Evolutionary conservation across 1,140 invertebrate species (phyloP).

Genomic region (Lordiphosa stackelbergi): DNA sequence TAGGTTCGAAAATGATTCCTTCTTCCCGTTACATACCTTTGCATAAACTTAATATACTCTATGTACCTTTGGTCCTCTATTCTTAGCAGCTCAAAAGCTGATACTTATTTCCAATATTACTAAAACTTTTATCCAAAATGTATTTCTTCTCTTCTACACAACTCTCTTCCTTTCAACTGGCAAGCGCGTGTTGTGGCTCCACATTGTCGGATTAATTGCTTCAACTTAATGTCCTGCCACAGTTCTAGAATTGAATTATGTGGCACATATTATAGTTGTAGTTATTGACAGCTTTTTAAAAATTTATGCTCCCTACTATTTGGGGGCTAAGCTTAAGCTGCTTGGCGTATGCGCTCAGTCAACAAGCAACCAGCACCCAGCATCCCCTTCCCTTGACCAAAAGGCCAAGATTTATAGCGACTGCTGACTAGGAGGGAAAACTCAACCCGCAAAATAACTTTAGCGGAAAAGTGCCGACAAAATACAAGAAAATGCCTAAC

Average conservation of each 20-base stretch:
- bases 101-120: too few species aligned
- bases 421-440: conserved; percentile 36
- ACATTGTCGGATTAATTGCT: conserved; percentile 61
- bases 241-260: conserved; percentile 51
- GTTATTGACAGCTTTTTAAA: conserved; percentile 55
- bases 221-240: conserved; percentile 30
- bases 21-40: too few species aligned
- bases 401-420: conserved; percentile 62
- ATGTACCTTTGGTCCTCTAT: too few species aligned
- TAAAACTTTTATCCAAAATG: too few species aligned
- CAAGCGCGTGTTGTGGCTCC: conserved; percentile 34
- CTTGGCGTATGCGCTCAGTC: conserved; percentile 39
- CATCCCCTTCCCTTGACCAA: conserved; percentile 17
- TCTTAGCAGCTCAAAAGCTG: too few species aligned
- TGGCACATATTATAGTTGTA: conserved; percentile 52
- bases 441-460: conserved; percentile 68
- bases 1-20: too few species aligned
- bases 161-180: neutral
- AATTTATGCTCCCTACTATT: conserved; percentile 21
- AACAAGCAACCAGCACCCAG: conserved; percentile 7
- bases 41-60: too few species aligned
- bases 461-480: conserved; percentile 72
- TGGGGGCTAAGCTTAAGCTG: conserved; percentile 47
- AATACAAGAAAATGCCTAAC: conserved; percentile 72
- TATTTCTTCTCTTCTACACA: too few species aligned